These are phyloP conservation scores for Corythornis leucogaster DNA, from an alignment of 2,797 vertebrate genomes.

Conservation along the genomic window DNA sequence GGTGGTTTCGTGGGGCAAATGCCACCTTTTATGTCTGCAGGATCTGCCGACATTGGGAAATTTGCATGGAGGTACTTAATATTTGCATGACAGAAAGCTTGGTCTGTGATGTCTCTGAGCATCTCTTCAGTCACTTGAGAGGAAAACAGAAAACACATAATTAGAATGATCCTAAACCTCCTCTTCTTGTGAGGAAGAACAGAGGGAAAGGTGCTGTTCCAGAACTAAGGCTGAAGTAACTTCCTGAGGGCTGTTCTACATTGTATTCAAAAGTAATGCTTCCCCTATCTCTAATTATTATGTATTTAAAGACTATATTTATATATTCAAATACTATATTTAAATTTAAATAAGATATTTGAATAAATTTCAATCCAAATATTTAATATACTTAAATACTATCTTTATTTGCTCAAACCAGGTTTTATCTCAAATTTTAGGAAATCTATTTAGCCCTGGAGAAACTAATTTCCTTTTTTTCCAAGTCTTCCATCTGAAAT, in stretches of 20 bases:
- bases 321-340: not conserved
- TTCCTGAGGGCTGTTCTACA: not conserved
- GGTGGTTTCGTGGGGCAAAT: not conserved
- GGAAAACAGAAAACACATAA: not conserved
- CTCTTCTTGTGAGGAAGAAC: not conserved
- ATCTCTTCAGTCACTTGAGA: not conserved
- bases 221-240: not conserved
- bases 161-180: not conserved
- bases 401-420: conserved; percentile 28
- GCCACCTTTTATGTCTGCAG: not conserved
- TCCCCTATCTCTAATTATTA: conserved; percentile 13
- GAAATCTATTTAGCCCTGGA: not conserved
- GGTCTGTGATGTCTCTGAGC: not conserved
- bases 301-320: not conserved
- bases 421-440: conserved; percentile 21
- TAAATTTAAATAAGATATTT: conserved; percentile 5
- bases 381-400: conserved; percentile 7
- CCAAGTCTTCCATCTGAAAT: not conserved
- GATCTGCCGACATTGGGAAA: not conserved
- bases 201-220: not conserved
- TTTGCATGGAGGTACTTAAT: not conserved
- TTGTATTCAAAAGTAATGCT: not conserved
- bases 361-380: conserved; percentile 9
- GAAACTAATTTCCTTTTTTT: conserved; percentile 14
- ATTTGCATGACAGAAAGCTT: not conserved